Conservation (phyloP, 1,140 invertebrate genomes). For the Pinna nobilis region DNA sequence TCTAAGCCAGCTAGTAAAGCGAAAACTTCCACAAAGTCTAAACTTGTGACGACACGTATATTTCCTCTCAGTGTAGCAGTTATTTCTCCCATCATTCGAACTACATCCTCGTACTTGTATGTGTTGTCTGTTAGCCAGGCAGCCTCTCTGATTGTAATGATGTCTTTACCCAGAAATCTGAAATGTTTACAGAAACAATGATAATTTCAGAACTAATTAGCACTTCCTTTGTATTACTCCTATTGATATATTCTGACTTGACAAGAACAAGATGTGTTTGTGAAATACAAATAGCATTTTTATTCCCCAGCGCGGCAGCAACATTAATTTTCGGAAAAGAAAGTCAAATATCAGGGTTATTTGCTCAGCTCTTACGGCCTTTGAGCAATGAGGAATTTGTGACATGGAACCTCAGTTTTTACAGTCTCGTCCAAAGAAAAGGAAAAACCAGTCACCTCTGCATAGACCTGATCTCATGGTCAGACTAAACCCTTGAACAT, state of each 20-base stretch:
- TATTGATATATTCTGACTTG: too few relatives aligned
- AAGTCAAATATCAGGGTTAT: too few relatives aligned
- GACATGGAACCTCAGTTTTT: too few relatives aligned
- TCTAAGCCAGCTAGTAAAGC: conserved; percentile 51
- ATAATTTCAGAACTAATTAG: too few relatives aligned
- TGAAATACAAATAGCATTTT: background rate
- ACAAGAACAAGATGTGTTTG: background rate
- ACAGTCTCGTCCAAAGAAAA: too few relatives aligned
- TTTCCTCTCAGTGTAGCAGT: conserved; percentile 67
- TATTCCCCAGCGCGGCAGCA: background rate
- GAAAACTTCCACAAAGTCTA: conserved; percentile 67
- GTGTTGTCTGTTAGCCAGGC: conserved; percentile 74
- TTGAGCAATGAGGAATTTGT: too few relatives aligned
- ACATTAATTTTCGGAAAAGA: too few relatives aligned
- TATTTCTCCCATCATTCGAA: conserved; percentile 74
- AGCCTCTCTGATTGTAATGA: conserved; percentile 73
- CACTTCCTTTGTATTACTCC: too few relatives aligned
- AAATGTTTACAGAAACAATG: conserved; percentile 39
- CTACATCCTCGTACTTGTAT: conserved; percentile 74
- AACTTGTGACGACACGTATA: conserved; percentile 64
- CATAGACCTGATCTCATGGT: too few relatives aligned
- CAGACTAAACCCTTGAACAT: too few relatives aligned
- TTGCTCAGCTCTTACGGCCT: too few relatives aligned
- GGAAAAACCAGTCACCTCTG: too few relatives aligned
- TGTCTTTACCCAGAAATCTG: conserved; percentile 71